Conservation (phyloP, 92 coral and sea anemone genomes). For the Zoanthus sociatus region DNA sequence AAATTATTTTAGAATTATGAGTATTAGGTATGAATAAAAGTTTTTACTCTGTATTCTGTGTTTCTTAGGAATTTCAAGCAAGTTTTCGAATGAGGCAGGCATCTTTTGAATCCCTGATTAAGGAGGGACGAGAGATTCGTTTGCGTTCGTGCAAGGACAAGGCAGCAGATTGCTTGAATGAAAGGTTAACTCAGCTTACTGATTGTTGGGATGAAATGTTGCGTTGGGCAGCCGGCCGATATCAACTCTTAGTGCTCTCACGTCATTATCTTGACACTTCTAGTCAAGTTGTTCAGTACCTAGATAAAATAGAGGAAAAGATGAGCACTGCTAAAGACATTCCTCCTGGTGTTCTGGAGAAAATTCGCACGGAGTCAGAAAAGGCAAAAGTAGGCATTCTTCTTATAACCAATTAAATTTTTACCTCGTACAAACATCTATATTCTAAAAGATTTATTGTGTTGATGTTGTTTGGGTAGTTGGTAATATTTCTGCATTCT, state of each 20-base stretch:
- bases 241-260: constrained; percentile 90
- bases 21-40: background rate
- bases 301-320: constrained; percentile 94
- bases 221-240: constrained; percentile 99
- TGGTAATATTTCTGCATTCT: too few species aligned
- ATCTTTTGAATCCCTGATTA: constrained; percentile 83
- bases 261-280: constrained; percentile 92
- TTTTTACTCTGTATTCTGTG: background rate
- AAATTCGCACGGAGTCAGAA: constrained; percentile 86
- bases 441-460: too few species aligned
- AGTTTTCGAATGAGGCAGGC: constrained; percentile 83
- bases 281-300: constrained; percentile 86
- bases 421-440: too few species aligned
- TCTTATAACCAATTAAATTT: background rate
- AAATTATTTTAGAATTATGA: too few species aligned
- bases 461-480: too few species aligned
- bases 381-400: constrained; percentile 85
- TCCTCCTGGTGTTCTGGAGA: constrained; percentile 84
- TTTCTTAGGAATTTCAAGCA: constrained; percentile 84
- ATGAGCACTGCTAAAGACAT: constrained; percentile 87
- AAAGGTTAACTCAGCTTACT: constrained; percentile 84
- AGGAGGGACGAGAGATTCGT: constrained; percentile 95
- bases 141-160: constrained; percentile 82
- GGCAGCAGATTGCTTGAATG: constrained; percentile 80
- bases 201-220: constrained; percentile 98